phyloP scores from a whole-genome alignment of 2,113 vertebrate species.

The Leucopternis melanops region DNA sequence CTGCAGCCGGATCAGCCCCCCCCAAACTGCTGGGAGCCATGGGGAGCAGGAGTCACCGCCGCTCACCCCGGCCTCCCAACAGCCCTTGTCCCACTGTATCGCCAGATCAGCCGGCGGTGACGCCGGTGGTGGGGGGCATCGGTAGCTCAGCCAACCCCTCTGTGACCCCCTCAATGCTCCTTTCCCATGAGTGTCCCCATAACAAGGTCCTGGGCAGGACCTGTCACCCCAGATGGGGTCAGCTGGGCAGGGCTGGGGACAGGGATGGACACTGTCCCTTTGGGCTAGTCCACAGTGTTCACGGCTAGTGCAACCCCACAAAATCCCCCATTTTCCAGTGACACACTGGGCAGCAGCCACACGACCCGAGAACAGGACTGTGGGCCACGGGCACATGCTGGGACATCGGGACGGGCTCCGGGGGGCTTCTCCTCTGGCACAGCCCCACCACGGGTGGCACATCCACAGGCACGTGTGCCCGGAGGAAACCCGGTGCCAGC shows the following conservation, averaged over 20 bases:
- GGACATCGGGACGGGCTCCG: not conserved
- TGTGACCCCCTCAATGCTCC: not conserved
- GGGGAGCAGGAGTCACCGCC: accelerated
- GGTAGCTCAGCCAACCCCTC: not conserved
- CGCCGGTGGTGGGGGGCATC: accelerated
- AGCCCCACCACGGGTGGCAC: not conserved
- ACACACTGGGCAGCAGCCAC: not conserved
- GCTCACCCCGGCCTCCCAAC: accelerated
- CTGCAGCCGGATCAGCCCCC: not conserved
- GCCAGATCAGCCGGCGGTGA: accelerated
- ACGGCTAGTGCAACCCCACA: not conserved
- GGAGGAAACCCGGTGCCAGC: not conserved
- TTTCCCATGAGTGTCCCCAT: not conserved
- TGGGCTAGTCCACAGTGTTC: accelerated
- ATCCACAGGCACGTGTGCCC: not conserved
- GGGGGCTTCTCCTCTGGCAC: not conserved
- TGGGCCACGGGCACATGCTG: not conserved
- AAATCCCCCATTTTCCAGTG: not conserved
- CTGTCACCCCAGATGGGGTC: not conserved
- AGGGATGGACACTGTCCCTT: not conserved
- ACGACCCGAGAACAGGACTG: accelerated
- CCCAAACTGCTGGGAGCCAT: not conserved
- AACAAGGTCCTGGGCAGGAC: not conserved
- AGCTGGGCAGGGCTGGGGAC: not conserved
- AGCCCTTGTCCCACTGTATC: accelerated